These are phyloP conservation scores for Pseudochirops corinnae DNA, from an alignment of 2,797 vertebrate genomes.

Conservation along the genomic window DNA sequence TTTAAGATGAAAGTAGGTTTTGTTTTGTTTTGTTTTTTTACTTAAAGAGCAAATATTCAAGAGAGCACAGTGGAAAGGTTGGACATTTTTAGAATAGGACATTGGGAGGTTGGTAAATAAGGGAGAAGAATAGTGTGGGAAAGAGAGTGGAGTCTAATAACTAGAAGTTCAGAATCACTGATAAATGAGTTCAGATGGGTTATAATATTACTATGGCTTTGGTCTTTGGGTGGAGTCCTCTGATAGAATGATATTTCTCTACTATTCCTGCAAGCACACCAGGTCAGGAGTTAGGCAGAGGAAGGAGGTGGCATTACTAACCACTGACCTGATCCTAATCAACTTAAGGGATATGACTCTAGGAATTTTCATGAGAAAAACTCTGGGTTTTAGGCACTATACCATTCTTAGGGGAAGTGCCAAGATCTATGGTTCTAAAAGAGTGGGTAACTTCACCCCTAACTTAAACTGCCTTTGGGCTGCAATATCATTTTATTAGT, in stretches of 20 bases:
- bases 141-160: too few species aligned
- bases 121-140: too few species aligned
- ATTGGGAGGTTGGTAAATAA: too few species aligned
- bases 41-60: too few species aligned
- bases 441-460: not conserved
- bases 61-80: too few species aligned
- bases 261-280: not conserved
- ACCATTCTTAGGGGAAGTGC: not conserved
- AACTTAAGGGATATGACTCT: not conserved
- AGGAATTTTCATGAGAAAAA: not conserved
- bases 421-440: not conserved
- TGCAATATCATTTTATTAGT: not conserved
- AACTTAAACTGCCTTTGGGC: not conserved
- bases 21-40: too few species aligned
- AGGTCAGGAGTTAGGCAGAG: not conserved
- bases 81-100: too few species aligned
- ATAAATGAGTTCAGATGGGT: not conserved
- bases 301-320: not conserved
- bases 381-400: not conserved
- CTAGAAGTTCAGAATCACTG: too few species aligned
- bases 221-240: not conserved
- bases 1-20: too few species aligned
- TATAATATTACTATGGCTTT: not conserved
- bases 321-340: not conserved
- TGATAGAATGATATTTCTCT: not conserved